phyloP scores from a whole-genome alignment of 2,888 invertebrate species.

The Dexiosoma caninum region DNA sequence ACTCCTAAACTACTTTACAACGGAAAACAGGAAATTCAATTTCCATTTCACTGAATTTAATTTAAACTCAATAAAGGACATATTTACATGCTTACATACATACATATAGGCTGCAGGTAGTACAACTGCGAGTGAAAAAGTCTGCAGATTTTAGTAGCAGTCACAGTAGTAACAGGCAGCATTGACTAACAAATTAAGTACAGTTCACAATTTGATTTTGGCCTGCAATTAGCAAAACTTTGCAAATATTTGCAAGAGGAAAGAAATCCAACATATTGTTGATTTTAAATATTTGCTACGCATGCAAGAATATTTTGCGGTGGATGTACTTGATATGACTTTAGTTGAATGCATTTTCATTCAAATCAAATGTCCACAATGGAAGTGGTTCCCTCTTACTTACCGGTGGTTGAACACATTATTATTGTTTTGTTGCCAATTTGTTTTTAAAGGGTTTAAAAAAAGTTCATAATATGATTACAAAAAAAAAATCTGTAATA shows the following conservation, averaged over 20 bases:
- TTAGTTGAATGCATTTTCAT: slow-evolving; percentile 4
- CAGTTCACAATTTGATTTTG: slow-evolving; percentile 4
- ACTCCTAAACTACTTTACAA: not conserved
- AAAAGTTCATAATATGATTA: not conserved
- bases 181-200: not conserved
- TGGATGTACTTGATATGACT: not conserved
- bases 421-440: slow-evolving; percentile 11
- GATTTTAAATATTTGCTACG: slow-evolving; percentile 8
- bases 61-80: slow-evolving; percentile 53
- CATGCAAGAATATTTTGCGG: not conserved
- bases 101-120: not conserved
- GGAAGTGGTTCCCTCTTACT: not conserved
- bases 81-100: not conserved
- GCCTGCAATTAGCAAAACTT: slow-evolving; percentile 1
- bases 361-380: slow-evolving; percentile 14
- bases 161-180: not conserved
- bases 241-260: not conserved
- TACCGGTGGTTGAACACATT: not conserved
- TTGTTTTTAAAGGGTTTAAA: not conserved
- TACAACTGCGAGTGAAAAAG: not conserved
- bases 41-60: slow-evolving; percentile 55
- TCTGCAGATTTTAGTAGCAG: not conserved
- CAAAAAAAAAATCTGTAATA: not conserved
- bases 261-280: not conserved
- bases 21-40: slow-evolving; percentile 40